These are phyloP conservation scores for Lota lota DNA, from an alignment of 2,113 vertebrate genomes.

Conservation along the genomic window DNA sequence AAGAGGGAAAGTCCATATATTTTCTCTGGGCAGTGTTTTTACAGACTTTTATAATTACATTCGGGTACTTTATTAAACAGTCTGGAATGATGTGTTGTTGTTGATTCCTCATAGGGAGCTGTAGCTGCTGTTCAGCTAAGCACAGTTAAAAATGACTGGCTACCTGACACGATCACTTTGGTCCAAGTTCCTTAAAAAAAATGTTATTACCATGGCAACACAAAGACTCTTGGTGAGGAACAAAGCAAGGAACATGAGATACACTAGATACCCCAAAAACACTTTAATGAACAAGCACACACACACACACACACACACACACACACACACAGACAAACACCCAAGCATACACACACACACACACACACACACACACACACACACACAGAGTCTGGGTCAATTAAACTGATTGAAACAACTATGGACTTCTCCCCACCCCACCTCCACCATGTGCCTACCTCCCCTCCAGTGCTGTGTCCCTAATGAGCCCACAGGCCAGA, in stretches of 20 bases:
- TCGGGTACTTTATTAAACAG: too few relatives aligned
- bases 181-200: background rate
- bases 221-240: background rate
- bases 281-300: background rate
- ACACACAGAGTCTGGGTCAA: conserved; percentile 28
- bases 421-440: conserved; percentile 19
- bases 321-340: background rate
- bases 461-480: conserved; percentile 23
- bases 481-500: conserved; percentile 50
- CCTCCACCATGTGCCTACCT: conserved; percentile 28
- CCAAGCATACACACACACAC: conserved; percentile 1
- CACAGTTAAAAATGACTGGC: too few relatives aligned
- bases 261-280: too few relatives aligned
- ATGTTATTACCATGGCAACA: background rate
- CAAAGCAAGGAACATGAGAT: background rate
- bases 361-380: conserved; percentile 24
- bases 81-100: too few relatives aligned
- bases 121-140: too few relatives aligned
- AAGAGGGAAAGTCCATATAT: too few relatives aligned
- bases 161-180: background rate
- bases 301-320: conserved; percentile 3
- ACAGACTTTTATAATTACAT: too few relatives aligned
- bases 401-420: conserved; percentile 44
- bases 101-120: too few relatives aligned
- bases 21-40: too few relatives aligned